These are phyloP conservation scores for Machaerirhynchus nigripectus DNA, from an alignment of 2,113 vertebrate species.

Conservation along the genomic window DNA sequence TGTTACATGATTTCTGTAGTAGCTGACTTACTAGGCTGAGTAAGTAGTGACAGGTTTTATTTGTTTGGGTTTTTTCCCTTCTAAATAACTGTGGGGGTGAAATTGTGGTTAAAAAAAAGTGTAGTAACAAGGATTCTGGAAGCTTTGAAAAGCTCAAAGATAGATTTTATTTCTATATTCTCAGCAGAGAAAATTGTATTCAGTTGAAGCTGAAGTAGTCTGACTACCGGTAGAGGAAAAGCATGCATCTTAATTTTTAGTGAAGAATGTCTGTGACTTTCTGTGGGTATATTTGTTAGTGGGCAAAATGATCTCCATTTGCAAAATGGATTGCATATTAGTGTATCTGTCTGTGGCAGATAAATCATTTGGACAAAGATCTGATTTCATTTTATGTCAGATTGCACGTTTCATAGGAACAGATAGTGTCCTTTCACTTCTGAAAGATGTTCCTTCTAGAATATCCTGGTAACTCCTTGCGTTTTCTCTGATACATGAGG, in stretches of 20 bases:
- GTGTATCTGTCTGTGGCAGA: neutral
- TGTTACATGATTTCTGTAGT: neutral
- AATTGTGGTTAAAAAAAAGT: neutral
- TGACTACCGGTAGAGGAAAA: neutral
- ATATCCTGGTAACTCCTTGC: neutral
- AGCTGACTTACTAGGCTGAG: neutral
- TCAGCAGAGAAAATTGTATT: neutral
- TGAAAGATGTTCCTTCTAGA: neutral
- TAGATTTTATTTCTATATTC: neutral
- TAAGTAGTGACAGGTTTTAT: neutral
- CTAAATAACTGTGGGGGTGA: neutral
- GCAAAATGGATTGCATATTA: neutral
- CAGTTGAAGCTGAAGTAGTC: neutral
- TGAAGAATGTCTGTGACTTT: neutral
- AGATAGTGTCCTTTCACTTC: neutral
- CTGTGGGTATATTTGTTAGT: neutral
- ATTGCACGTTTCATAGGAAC: neutral
- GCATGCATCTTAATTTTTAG: neutral
- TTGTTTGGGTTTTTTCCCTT: neutral
- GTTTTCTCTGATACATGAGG: neutral
- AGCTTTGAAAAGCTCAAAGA: neutral
- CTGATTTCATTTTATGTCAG: neutral
- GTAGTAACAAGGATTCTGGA: neutral
- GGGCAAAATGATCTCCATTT: neutral
- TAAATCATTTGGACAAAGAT: neutral